phyloP scores from a whole-genome alignment of 1,140 invertebrate species.

The Myzus persicae region DNA sequence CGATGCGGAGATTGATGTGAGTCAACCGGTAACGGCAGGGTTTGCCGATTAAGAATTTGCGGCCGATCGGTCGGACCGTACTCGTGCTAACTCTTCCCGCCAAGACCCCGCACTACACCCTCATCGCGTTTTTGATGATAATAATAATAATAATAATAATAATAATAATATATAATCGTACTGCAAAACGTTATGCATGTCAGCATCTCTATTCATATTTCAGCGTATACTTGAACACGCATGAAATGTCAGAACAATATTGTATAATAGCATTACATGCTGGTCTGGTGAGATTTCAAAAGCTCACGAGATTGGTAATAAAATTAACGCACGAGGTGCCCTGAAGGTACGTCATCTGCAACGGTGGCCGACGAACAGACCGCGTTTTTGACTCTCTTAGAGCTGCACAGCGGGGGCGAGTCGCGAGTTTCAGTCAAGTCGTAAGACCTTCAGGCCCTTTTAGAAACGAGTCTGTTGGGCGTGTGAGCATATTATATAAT shows the following conservation, averaged over 20 bases:
- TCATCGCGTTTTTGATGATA: not conserved
- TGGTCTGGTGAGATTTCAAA: not conserved
- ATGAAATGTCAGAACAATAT: not conserved
- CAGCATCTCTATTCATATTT: not conserved
- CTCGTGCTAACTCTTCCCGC: not conserved
- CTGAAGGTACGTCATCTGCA: not conserved
- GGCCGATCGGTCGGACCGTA: not conserved
- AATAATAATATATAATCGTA: not conserved
- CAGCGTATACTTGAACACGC: not conserved
- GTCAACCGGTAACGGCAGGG: not conserved
- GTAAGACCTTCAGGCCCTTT: not conserved
- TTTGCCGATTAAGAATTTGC: not conserved
- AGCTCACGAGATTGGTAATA: not conserved
- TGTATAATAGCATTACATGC: not conserved
- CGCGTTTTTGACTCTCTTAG: not conserved
- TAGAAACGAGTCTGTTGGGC: not conserved
- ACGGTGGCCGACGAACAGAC: not conserved
- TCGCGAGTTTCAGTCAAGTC: not conserved
- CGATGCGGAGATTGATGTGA: not conserved
- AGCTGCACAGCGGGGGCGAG: not conserved
- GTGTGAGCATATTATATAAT: not conserved
- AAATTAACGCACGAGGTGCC: not conserved
- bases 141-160: not conserved
- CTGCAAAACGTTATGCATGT: not conserved
- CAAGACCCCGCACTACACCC: no score